Evolutionary conservation across 2,113 vertebrate genomes (phyloP), one percentile per base, ranked within the genome.

Genomic region (Larimichthys crocea): DNA sequence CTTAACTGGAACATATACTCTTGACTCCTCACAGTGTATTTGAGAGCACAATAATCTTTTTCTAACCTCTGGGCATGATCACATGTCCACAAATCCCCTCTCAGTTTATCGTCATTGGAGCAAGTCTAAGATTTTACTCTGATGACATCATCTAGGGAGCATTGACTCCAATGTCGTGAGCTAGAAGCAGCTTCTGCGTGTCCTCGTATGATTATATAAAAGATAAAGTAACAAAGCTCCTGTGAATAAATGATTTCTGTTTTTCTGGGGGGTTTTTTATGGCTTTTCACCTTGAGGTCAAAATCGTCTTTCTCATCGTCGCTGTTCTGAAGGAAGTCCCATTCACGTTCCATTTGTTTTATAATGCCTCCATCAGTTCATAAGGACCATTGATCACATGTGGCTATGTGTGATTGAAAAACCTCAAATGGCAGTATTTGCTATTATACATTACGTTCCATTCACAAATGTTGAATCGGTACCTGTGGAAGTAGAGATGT

Each of bases 41-140:
- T 40, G 24, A 57, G 50, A 74, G n/a, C 20, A 48, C 22, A 59
- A 15, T 48, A 63, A 46, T 20, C 40, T 53, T 9, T 65, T 40
- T 76, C 57, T 76, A 48, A 83, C 72, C 68, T 70, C 65, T 62
- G 61, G 44, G 52, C 35, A 35, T 49, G 49, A 83, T 87, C 77
- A 81, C 56, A 79, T 83, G 49, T 88, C 66, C n/a, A 57, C 76
- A 85, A 53, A 84, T 46, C 48, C 74, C n/a, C n/a, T 71, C 80
- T 82, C 70, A 14, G 24, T 79, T 56, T 65, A 72, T 44, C 61
- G 55, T 73, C 69, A 80, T 42, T 66, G 68, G 68, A 82, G 75
- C 85, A 71, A 48, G 52, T 72, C 74, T 79, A 52, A 74, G 69
- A 20, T 76, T 64, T 62, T 17, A 63, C 60, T 84, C n/a, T 31